Evolutionary conservation across 2,113 vertebrate genomes (phyloP), one percentile per base, ranked within the genome.

Genomic region (Zosterops japonicus): DNA sequence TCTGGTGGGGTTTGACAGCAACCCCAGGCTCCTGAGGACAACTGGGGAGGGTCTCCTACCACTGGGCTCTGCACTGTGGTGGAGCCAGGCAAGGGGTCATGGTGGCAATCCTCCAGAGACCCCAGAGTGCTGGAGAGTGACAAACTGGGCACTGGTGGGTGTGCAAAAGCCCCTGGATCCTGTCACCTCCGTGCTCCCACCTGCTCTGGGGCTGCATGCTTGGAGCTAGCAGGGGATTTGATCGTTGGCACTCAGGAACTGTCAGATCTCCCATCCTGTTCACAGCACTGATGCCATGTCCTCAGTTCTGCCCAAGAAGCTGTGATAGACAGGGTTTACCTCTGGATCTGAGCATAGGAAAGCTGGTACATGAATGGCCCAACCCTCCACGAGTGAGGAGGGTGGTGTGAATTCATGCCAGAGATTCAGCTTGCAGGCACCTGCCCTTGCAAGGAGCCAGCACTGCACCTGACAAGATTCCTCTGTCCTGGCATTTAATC

Each of bases 321-420:
- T 81, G 60, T 21, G 46, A 33, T 47, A 22, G 70, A 10, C 15
- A 9, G 29, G 47, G 6, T 33, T 74, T 53, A 53, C 41, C 49
- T 78, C 55, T 24, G 35, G 57, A 36, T 53, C 46, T 1, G 5
- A 8, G 5, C 14, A 27, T 50, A 46, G 50, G 20, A 69, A 50
- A 18, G 10, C 18, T 11, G 4, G 44, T 35, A 9, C 11, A 1
- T 5, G n/a, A 29, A 16, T 14, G 39, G 47, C 49, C 29, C 23
- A 29, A 2, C 39, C 33, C 49, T 42, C 33, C 1, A 5, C 0
- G 1, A 46, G 79, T 1, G 19, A 60, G 57, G 35, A 46, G 82
- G 33, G 35, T 56, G 76, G 0, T 52, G 41, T 4, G 12, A 17
- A 17, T 68, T 64, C 4, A 2, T 46, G 88, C 16, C 1, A 0